Base-by-base conservation (phyloP, 2,113 vertebrate genomes). In the Azemiops feae region DNA sequence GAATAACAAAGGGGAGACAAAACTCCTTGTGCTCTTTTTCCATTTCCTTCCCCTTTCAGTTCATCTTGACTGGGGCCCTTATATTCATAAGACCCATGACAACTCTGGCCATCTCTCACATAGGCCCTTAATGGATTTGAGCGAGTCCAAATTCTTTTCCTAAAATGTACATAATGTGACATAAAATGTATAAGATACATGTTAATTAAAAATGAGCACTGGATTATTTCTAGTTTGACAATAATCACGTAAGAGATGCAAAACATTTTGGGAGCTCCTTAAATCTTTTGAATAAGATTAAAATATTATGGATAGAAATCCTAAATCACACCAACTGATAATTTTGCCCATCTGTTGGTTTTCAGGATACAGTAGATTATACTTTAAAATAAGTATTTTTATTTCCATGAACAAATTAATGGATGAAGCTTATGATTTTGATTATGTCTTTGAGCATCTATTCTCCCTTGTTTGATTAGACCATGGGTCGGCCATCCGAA, bases 291-390 rank as follows among this genome's bases (percentile, higher is more conserved):
- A 54, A 34, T 88, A 53, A 45, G 3, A 88, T 53, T 27, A 52
- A 88, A 81, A 39, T 43, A 7, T 74, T 34, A 34, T 20, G 16
- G 16, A 20, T 81, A 81, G 0, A 81, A 81, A 18, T 25, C 1
- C 0, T 0, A 30, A 89, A 0, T 87, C 4, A 85, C 0, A 0
- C 23, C 50, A 43, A 74, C 30, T 45, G 0, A 0, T 23, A 88
- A 52, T 14, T 43, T 69, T 88, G 18, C 92, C 69, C 87, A 64
- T 27, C 0, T 3, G 8, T 89, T 92, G 53, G 50, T 4, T 11
- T 34, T 54, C 6, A 47, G 23, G 34, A 8, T 54, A 18, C 12
- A 25, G 45, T n/a, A 43, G 34, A 30, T 30, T 18, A 12, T 25
- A 12, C 5, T 53, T 53, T 55, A 50, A 2, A n/a, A 27, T 2